Conservation (phyloP, 2,113 vertebrate species). For the Alces alces region DNA sequence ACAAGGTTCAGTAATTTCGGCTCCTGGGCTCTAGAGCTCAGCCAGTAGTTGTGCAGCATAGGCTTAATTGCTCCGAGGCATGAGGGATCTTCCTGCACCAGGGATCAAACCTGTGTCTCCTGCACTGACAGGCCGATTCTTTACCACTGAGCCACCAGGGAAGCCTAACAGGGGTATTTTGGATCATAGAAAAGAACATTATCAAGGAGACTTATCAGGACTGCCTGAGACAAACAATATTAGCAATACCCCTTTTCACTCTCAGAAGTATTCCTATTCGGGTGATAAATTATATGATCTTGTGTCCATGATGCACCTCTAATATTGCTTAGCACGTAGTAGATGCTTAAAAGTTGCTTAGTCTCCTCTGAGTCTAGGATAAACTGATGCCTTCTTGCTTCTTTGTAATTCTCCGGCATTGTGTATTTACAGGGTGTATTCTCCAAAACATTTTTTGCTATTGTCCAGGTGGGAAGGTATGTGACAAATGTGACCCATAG, state of each 20-base stretch:
- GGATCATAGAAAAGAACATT: neutral
- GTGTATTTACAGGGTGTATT: neutral
- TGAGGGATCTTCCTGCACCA: neutral
- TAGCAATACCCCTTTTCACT: neutral
- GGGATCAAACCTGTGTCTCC: neutral
- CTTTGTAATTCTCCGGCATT: neutral
- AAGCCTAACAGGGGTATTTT: neutral
- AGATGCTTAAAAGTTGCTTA: neutral
- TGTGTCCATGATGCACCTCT: neutral
- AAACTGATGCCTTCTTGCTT: neutral
- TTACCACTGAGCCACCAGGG: neutral
- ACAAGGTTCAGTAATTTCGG: accelerated
- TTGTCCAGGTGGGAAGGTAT: neutral
- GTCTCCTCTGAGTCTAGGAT: neutral
- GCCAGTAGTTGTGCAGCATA: neutral
- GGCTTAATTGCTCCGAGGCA: neutral
- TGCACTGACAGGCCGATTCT: neutral
- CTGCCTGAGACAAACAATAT: neutral
- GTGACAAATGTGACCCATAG: neutral
- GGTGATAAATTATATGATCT: neutral
- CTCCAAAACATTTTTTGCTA: neutral
- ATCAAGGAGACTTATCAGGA: neutral
- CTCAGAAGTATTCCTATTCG: neutral
- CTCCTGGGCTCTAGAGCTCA: neutral
- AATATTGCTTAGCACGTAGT: neutral